phyloP scores from a whole-genome alignment of 2,888 invertebrate genomes.

The Sarcophaga rosellei region DNA sequence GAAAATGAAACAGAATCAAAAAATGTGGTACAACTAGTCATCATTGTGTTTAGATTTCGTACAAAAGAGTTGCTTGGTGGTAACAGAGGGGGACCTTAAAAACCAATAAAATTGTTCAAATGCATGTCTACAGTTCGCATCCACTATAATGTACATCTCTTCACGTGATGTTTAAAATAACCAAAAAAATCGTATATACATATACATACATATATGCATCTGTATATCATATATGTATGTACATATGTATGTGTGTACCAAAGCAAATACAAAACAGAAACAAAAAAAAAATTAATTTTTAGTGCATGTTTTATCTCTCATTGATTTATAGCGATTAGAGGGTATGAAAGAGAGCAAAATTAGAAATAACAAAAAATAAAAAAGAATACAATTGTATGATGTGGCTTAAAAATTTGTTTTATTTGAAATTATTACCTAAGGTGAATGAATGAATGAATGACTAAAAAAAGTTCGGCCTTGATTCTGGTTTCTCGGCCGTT shows the following conservation, averaged over 20 bases:
- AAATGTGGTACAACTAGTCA: conserved; percentile 52
- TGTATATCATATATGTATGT: neutral
- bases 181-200: neutral
- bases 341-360: neutral
- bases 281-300: conserved; percentile 11
- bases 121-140: conserved; percentile 9
- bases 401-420: too few relatives aligned
- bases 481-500: too few relatives aligned
- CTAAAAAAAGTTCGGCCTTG: too few relatives aligned
- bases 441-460: too few relatives aligned
- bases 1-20: neutral
- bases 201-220: neutral
- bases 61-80: neutral
- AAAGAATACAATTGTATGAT: neutral
- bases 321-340: neutral
- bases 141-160: conserved; percentile 3
- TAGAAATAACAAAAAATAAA: too few relatives aligned
- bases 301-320: too few relatives aligned
- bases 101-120: conserved; percentile 38
- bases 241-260: neutral
- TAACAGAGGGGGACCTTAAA: neutral
- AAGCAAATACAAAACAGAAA: neutral
- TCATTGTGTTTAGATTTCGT: conserved; percentile 22
- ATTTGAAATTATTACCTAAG: too few relatives aligned
- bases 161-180: conserved; percentile 45